A percentile compares a stretch with the other conserved stretches of the same genome.
Evolutionary conservation across 2,113 vertebrate genomes (phyloP).

Genomic region (Periophthalmodon schlosseri): DNA sequence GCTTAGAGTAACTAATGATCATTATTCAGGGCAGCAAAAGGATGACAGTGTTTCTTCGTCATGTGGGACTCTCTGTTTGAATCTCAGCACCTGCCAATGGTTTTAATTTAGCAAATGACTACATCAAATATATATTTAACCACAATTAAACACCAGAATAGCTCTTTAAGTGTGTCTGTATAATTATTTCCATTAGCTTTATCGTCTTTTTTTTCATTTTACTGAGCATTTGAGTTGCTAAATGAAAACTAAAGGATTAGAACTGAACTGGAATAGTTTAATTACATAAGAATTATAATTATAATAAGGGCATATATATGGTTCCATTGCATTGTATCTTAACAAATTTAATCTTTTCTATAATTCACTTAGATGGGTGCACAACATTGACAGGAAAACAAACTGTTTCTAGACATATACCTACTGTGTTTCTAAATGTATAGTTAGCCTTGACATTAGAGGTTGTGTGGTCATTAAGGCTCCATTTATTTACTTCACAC

Average conservation of each 20-base stretch:
- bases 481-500: not conserved
- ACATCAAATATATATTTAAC: constrained; percentile 27
- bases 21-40: constrained; percentile 54
- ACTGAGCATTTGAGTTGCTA: not conserved
- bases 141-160: constrained; percentile 57
- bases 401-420: not conserved
- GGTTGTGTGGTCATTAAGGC: not conserved
- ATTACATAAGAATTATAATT: constrained; percentile 22
- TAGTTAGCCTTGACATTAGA: not conserved
- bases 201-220: constrained; percentile 21
- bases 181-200: constrained; percentile 36
- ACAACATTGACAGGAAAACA: not conserved
- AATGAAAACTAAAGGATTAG: not conserved
- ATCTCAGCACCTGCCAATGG: constrained; percentile 28
- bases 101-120: constrained; percentile 51
- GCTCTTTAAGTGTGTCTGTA: constrained; percentile 27
- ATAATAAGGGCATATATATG: too few species aligned
- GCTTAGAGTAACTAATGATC: constrained; percentile 63
- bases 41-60: constrained; percentile 13
- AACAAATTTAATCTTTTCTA: not conserved
- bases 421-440: not conserved
- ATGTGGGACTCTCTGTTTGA: not conserved
- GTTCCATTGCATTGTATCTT: not conserved
- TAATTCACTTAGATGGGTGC: not conserved
- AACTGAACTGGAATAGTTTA: constrained; percentile 7